Evolutionary conservation across 1,140 invertebrate genomes (phyloP), one percentile per base, ranked within the genome.

Genomic region (Armadillidium nasatum): DNA sequence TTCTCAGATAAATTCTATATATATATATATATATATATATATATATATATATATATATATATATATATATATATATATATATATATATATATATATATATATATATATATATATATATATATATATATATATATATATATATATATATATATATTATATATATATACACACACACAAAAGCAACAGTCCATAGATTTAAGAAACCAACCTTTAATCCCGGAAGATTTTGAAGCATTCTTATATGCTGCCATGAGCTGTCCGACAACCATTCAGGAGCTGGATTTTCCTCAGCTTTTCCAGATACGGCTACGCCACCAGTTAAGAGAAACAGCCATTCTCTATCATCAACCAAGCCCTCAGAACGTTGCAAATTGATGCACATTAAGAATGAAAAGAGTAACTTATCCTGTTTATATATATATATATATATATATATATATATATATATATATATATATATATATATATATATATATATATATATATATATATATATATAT

Each of bases 331-430:
- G 89, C 90, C 94, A 96, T 90, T 96, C 91, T 0, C 84, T 78
- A 15, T 89, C 86, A 75, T 90, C 86, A n/a, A 97, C 85, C 78
- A 87, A 83, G 44, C 88, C 88, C 46, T 89, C 85, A 77, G 90
- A 89, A 82, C 93, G 90, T 85, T 93, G 86, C 76, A 97, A 86
- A 83, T 96, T 97, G 21, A 94, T 87, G 72, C 89, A 89, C 70
- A 98, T 86, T 77, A 97, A 84, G 78, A 97, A 86, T 0, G 95
- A 95, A 85, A 97, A 97, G 15, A 98, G 86, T 23, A 97, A 84
- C 86, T 97, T 94, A 85, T 94, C 92, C 88, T 91, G 83, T 43
- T 81, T 83, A 82, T 19, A 60, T 19, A 19, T 60, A 60, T 19
- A 60, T 19, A 60, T 15, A 60, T 60, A 60, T 60, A 60, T 60